Evolutionary conservation across 1,140 invertebrate species (phyloP).

Genomic region (Drosophila watanabei): DNA sequence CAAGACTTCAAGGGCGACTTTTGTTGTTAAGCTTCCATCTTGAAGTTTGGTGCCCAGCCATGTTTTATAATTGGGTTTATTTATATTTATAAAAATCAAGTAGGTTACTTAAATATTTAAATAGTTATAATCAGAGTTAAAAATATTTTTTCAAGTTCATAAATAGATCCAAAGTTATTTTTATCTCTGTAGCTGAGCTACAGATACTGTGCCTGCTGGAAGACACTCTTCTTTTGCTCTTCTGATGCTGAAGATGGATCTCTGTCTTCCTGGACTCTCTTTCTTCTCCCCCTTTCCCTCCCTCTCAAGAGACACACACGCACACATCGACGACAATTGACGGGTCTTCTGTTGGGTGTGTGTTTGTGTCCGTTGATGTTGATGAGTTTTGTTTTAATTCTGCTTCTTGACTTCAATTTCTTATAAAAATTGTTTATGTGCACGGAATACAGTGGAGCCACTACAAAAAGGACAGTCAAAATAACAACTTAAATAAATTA

Average conservation of each 20-base stretch:
- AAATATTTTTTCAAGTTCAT: not conserved
- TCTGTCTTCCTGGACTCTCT: slow-evolving; percentile 40
- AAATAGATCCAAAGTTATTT: not conserved
- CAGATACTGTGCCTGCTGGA: not conserved
- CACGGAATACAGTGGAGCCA: slow-evolving; percentile 56
- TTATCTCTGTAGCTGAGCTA: slow-evolving; percentile 46
- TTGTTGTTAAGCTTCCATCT: too few relatives aligned
- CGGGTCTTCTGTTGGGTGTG: slow-evolving; percentile 39
- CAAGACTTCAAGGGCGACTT: not conserved
- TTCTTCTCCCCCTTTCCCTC: slow-evolving; percentile 20
- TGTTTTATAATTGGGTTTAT: not conserved
- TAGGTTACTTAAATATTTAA: not conserved
- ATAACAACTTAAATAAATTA: not conserved
- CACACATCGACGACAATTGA: slow-evolving; percentile 53
- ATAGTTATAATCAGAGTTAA: not conserved
- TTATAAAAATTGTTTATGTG: slow-evolving; percentile 80
- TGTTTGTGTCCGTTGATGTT: slow-evolving; percentile 52
- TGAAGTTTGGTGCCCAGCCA: too few relatives aligned
- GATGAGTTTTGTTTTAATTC: slow-evolving; percentile 85
- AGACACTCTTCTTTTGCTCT: slow-evolving; percentile 9
- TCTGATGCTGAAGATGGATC: slow-evolving; percentile 70
- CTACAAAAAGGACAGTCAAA: slow-evolving; percentile 7
- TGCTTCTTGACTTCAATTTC: slow-evolving; percentile 84
- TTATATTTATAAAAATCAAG: too few relatives aligned
- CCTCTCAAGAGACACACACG: slow-evolving; percentile 14